phyloP scores from a whole-genome alignment of 2,888 invertebrate species.

The Deilephila elpenor region DNA sequence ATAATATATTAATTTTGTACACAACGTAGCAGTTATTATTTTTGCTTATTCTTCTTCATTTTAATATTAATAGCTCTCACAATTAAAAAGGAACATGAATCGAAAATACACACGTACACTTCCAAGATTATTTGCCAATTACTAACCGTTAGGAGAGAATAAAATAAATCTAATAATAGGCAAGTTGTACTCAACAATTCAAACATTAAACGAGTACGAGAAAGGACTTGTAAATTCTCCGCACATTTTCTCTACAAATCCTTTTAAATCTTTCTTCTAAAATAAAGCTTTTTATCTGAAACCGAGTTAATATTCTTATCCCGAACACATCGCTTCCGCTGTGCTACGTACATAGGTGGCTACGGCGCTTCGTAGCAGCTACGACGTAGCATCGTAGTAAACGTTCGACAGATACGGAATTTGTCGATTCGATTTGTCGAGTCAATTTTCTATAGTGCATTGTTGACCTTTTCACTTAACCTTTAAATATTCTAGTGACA shows the following conservation, averaged over 20 bases:
- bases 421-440: conserved; percentile 1
- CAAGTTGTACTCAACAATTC: neutral
- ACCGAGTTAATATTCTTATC: conserved; percentile 26
- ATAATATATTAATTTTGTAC: neutral
- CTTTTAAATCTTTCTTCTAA: conserved; percentile 24
- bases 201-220: neutral
- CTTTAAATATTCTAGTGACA: too few relatives aligned
- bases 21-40: too few relatives aligned
- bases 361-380: conserved; percentile 12
- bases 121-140: too few relatives aligned
- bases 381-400: conserved; percentile 16
- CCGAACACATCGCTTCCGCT: conserved; percentile 25
- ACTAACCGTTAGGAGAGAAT: neutral
- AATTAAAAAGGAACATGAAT: too few relatives aligned
- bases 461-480: neutral
- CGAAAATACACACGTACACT: too few relatives aligned
- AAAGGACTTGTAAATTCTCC: conserved; percentile 4
- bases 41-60: neutral
- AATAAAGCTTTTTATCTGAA: conserved; percentile 27
- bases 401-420: conserved; percentile 28
- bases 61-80: neutral
- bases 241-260: conserved; percentile 20
- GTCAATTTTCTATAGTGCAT: neutral
- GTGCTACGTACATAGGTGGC: conserved; percentile 17
- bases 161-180: neutral